A percentile compares a stretch with the other conserved stretches of the same genome.
Evolutionary conservation across 2,888 invertebrate species (phyloP).

Genomic region (Abrostola tripartita): DNA sequence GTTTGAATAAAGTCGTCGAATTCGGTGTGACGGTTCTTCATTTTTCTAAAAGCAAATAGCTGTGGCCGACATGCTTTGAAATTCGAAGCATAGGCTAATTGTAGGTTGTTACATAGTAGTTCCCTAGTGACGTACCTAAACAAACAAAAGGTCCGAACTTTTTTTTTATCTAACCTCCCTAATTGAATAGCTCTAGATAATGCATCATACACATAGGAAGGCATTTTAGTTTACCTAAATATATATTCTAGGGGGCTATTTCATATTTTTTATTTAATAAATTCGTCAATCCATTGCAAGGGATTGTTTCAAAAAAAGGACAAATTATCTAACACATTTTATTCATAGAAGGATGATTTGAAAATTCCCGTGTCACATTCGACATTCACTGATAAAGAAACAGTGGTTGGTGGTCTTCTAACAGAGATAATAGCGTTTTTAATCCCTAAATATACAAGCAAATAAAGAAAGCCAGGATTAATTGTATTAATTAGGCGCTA

Average conservation of each 20-base stretch:
- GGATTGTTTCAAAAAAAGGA: too few relatives aligned
- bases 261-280: too few relatives aligned
- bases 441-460: constrained; percentile 23
- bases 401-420: too few relatives aligned
- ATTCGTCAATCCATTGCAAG: too few relatives aligned
- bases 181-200: background rate
- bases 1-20: constrained; percentile 30
- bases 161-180: background rate
- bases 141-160: background rate
- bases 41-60: constrained; percentile 24
- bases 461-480: constrained; percentile 57
- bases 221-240: too few relatives aligned
- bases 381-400: too few relatives aligned
- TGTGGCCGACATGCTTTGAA: constrained; percentile 22
- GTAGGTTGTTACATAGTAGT: background rate
- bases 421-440: too few relatives aligned
- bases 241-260: too few relatives aligned
- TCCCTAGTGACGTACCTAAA: background rate
- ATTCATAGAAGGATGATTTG: too few relatives aligned
- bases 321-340: too few relatives aligned
- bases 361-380: too few relatives aligned
- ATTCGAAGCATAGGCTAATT: constrained; percentile 16
- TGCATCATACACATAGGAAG: too few relatives aligned
- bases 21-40: constrained; percentile 7
- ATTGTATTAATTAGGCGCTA: constrained; percentile 63